Evolutionary conservation across 2,888 invertebrate species (phyloP).

Genomic region (Ophion ventricosus): DNA sequence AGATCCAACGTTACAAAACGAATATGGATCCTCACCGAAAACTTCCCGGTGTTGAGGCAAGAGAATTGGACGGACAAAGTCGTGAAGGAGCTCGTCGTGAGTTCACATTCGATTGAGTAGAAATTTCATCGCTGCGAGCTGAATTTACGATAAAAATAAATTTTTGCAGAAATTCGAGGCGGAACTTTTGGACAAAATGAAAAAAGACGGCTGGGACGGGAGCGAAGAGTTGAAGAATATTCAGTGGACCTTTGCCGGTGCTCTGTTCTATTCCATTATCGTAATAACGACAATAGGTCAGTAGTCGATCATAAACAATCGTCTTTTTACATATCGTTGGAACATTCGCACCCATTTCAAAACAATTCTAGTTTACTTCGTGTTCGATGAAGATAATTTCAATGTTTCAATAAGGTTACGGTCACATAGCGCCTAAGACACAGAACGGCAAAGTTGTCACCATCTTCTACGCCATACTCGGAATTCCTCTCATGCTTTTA

Average conservation of each 20-base stretch:
- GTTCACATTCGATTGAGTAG: conserved; percentile 24
- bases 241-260: conserved; percentile 95
- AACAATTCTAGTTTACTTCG: neutral
- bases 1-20: conserved; percentile 90
- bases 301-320: conserved; percentile 72
- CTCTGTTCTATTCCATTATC: conserved; percentile 97
- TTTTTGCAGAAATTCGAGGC: conserved; percentile 86
- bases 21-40: conserved; percentile 90
- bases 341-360: neutral
- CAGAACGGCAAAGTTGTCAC: conserved; percentile 97
- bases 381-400: neutral
- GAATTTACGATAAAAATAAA: neutral
- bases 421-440: conserved; percentile 97
- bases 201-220: conserved; percentile 95
- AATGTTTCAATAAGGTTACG: conserved; percentile 89
- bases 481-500: conserved; percentile 96
- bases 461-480: conserved; percentile 97
- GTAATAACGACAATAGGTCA: conserved; percentile 98
- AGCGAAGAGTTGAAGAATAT: conserved; percentile 86
- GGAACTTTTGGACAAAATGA: conserved; percentile 92
- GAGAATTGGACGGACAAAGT: conserved; percentile 93
- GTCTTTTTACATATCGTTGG: neutral
- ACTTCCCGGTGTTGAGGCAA: conserved; percentile 87
- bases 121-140: neutral
- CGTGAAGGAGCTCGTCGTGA: conserved; percentile 84